Evolutionary conservation across 1,140 invertebrate species (phyloP).

Genomic region (Tetranychus urticae): DNA sequence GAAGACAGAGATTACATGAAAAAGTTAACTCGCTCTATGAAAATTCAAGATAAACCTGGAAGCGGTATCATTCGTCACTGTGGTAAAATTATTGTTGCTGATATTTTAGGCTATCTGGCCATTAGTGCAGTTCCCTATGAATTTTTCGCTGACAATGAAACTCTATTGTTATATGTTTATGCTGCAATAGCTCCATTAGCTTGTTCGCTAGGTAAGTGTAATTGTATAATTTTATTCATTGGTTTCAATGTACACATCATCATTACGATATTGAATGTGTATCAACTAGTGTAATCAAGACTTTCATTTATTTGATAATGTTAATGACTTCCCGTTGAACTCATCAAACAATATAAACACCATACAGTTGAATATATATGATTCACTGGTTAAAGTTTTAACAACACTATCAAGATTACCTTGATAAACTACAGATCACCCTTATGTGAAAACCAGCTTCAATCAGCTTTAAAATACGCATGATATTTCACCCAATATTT

Average conservation of each 20-base stretch:
- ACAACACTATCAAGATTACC: too few relatives aligned
- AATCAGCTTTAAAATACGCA: neutral
- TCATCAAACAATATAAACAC: too few relatives aligned
- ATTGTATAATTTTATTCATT: neutral
- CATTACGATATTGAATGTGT: too few relatives aligned
- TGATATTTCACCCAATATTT: neutral
- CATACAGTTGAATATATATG: too few relatives aligned
- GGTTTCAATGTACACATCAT: too few relatives aligned
- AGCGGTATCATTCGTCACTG: slow-evolving; percentile 48
- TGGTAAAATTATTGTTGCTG: slow-evolving; percentile 47
- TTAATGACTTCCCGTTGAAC: too few relatives aligned
- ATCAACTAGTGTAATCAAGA: too few relatives aligned
- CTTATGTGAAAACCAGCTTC: neutral
- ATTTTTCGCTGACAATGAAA: slow-evolving; percentile 20
- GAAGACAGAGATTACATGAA: slow-evolving; percentile 41
- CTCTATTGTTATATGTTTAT: slow-evolving; percentile 40
- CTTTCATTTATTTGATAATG: too few relatives aligned
- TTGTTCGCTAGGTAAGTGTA: slow-evolving; percentile 37
- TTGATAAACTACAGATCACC: too few relatives aligned
- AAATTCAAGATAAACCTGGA: slow-evolving; percentile 40
- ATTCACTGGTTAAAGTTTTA: too few relatives aligned
- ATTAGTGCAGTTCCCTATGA: slow-evolving; percentile 45
- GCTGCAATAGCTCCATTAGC: slow-evolving; percentile 40
- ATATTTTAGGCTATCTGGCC: slow-evolving; percentile 49
- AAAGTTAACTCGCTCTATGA: slow-evolving; percentile 35